These are phyloP conservation scores for Melinaea menophilus DNA, from an alignment of 2,888 invertebrate genomes.

Conservation along the genomic window DNA sequence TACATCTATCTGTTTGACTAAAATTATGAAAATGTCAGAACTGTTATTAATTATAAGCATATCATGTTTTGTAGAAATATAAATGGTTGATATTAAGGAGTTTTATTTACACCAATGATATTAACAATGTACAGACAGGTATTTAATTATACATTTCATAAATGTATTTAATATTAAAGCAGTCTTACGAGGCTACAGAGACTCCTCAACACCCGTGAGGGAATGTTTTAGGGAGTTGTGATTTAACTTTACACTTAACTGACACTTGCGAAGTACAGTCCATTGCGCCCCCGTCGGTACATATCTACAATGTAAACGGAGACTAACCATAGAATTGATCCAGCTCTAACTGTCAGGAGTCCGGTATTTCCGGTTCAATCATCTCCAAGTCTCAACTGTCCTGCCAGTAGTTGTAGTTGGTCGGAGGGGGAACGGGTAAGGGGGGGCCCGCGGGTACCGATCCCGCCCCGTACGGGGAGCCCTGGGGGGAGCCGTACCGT, in stretches of 20 bases:
- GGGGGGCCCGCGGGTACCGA: conserved; percentile 54
- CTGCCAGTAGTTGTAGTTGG: conserved; percentile 71
- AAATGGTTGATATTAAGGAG: conserved; percentile 50
- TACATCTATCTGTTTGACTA: conserved; percentile 32
- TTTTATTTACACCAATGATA: conserved; percentile 14
- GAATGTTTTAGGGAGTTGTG: conserved; percentile 1
- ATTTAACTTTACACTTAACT: conserved; percentile 3
- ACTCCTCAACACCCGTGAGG: background rate
- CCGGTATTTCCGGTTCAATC: conserved; percentile 32
- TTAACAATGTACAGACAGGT: conserved; percentile 21
- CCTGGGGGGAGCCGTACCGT: conserved; percentile 66
- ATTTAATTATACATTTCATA: conserved; percentile 59
- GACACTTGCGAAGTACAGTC: background rate
- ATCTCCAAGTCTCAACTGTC: conserved; percentile 67
- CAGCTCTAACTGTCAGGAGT: conserved; percentile 25
- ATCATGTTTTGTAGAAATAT: conserved; percentile 73
- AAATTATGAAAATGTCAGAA: conserved; percentile 32
- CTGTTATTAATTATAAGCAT: conserved; percentile 46
- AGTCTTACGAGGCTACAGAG: conserved; percentile 27
- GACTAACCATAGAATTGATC: background rate
- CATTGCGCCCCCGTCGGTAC: background rate
- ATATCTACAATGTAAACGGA: background rate
- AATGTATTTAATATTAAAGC: conserved; percentile 50
- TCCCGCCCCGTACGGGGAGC: conserved; percentile 59
- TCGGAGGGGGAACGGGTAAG: conserved; percentile 64